These are phyloP conservation scores for Drosophila hamatofila DNA, from an alignment of 2,888 invertebrate genomes.

Conservation along the genomic window DNA sequence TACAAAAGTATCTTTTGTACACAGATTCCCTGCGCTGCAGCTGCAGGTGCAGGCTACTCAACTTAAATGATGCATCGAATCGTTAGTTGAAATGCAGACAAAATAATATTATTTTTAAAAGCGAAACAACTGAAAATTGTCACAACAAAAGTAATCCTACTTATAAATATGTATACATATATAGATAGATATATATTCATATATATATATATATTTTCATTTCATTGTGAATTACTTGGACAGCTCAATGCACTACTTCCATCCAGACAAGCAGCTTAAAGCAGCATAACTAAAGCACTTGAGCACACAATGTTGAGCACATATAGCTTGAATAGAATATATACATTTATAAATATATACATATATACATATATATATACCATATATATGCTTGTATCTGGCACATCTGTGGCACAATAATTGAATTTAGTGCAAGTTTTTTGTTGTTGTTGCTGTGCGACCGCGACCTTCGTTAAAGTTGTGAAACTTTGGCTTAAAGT, in stretches of 20 bases:
- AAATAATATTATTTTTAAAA: not conserved
- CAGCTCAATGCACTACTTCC: not conserved
- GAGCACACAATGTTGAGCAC: not conserved
- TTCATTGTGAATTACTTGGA: not conserved
- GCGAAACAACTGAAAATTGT: not conserved
- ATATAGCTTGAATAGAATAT: not conserved
- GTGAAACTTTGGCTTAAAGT: constrained; percentile 76
- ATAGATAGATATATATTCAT: not conserved
- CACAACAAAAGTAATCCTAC: too few relatives aligned
- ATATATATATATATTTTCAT: not conserved
- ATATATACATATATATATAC: constrained; percentile 10
- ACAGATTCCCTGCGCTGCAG: not conserved
- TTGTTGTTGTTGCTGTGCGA: constrained; percentile 41
- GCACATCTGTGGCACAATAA: constrained; percentile 53
- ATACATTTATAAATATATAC: not conserved
- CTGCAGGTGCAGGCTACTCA: not conserved
- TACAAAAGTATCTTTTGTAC: constrained; percentile 15
- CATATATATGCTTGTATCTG: constrained; percentile 15
- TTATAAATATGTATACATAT: not conserved
- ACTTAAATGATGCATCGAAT: not conserved
- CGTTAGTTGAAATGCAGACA: not conserved
- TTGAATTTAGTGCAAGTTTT: constrained; percentile 66
- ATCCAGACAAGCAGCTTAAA: not conserved
- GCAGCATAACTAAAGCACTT: not conserved
- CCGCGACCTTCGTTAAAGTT: constrained; percentile 80